phyloP scores from a whole-genome alignment of 92 coral and sea anemone species.

The Parazoanthus swiftii region DNA sequence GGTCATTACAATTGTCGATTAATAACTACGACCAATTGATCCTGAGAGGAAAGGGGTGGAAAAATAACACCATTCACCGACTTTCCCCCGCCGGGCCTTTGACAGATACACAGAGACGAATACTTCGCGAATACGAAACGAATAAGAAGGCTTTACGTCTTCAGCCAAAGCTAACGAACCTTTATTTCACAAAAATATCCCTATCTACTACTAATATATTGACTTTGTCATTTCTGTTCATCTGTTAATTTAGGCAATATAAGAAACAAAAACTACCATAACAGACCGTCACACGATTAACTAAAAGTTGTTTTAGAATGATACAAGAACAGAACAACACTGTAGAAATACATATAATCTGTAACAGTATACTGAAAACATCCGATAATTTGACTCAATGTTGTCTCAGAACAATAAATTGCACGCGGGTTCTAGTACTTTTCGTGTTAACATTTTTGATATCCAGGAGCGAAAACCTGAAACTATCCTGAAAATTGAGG shows the following conservation, averaged over 20 bases:
- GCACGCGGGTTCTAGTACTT: too few species aligned
- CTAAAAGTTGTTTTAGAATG: background rate
- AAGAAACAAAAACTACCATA: background rate
- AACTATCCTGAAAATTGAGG: background rate
- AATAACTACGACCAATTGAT: too few species aligned
- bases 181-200: slow-evolving; percentile 41
- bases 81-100: too few species aligned
- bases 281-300: background rate
- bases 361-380: background rate
- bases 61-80: too few species aligned
- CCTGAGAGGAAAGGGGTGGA: too few species aligned
- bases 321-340: background rate
- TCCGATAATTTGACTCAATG: background rate
- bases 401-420: background rate
- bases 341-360: background rate
- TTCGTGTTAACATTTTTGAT: background rate
- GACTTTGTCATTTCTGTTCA: slow-evolving; percentile 2
- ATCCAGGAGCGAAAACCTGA: background rate
- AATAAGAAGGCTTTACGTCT: background rate
- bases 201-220: slow-evolving; percentile 28
- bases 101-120: too few species aligned
- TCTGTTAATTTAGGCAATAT: background rate
- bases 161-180: background rate
- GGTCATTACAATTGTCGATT: too few species aligned
- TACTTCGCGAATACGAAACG: too few species aligned